Conservation (phyloP, 2,888 invertebrate genomes). For the Polymixis flavicincta region DNA sequence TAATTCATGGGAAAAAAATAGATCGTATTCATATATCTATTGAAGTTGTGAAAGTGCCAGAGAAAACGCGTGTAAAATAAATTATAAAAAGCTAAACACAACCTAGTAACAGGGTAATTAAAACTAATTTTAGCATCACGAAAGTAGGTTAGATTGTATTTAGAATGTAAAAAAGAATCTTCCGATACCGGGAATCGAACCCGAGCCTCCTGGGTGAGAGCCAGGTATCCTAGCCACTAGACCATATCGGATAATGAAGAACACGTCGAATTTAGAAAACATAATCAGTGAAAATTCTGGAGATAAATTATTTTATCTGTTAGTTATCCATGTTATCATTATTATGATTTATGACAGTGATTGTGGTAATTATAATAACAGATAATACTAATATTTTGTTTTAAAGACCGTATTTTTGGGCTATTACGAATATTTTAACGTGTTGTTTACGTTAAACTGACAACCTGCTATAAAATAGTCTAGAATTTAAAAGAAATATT, state of each 20-base stretch:
- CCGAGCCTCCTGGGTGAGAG: constrained; percentile 91
- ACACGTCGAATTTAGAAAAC: rapidly evolving
- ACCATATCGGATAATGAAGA: constrained; percentile 88
- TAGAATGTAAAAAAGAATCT: constrained; percentile 72
- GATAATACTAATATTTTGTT: constrained; percentile 23
- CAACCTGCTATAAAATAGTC: constrained; percentile 5
- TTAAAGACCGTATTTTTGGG: constrained; percentile 21
- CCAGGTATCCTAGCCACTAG: constrained; percentile 92
- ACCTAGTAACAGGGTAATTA: constrained; percentile 27
- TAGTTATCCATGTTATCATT: constrained; percentile 17
- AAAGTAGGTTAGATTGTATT: constrained; percentile 4
- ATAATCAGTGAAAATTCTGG: background rate
- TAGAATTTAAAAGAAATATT: constrained; percentile 12
- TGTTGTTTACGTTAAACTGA: constrained; percentile 12
- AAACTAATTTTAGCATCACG: constrained; percentile 24
- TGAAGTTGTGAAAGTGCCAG: constrained; percentile 1
- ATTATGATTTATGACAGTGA: constrained; percentile 29
- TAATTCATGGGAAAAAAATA: background rate
- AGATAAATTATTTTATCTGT: background rate
- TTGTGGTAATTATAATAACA: constrained; percentile 27
- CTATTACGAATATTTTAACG: constrained; percentile 18
- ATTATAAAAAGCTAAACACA: constrained; percentile 11
- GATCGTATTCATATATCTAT: background rate
- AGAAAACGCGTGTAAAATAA: constrained; percentile 13
- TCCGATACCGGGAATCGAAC: constrained; percentile 92